phyloP scores from a whole-genome alignment of 1,140 invertebrate species.

The Calycopis cecrops region DNA sequence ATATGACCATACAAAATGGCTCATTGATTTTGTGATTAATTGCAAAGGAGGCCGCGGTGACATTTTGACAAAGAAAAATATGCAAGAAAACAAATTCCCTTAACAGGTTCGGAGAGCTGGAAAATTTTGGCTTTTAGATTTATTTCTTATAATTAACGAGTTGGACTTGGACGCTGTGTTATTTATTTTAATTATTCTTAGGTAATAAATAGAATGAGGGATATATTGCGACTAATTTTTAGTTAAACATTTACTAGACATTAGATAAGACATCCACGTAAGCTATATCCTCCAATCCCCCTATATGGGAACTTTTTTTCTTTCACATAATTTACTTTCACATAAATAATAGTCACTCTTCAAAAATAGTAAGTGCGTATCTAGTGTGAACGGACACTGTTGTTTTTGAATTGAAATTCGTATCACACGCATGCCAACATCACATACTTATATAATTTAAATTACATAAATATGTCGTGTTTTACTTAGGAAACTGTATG shows the following conservation, averaged over 20 bases:
- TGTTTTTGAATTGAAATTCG: too few relatives aligned
- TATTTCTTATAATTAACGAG: conserved; percentile 21
- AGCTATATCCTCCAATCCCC: too few relatives aligned
- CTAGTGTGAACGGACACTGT: too few relatives aligned
- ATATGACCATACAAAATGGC: conserved; percentile 66
- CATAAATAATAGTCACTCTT: too few relatives aligned
- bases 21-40: conserved; percentile 72
- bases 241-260: too few relatives aligned
- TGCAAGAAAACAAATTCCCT: conserved; percentile 28
- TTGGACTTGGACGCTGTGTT: neutral
- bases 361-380: too few relatives aligned
- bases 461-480: conserved; percentile 54
- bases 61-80: conserved; percentile 61
- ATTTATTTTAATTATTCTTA: too few relatives aligned
- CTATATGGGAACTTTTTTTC: too few relatives aligned
- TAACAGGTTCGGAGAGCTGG: conserved; percentile 29
- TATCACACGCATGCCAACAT: neutral
- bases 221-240: too few relatives aligned
- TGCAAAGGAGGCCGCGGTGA: conserved; percentile 54
- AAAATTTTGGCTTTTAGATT: conserved; percentile 27
- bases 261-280: too few relatives aligned
- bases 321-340: too few relatives aligned
- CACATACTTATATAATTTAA: conserved; percentile 47
- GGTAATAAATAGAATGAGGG: too few relatives aligned
- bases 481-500: conserved; percentile 44